Base-by-base conservation (phyloP, 2,797 vertebrate species). In the Setipinna tenuifilis region DNA sequence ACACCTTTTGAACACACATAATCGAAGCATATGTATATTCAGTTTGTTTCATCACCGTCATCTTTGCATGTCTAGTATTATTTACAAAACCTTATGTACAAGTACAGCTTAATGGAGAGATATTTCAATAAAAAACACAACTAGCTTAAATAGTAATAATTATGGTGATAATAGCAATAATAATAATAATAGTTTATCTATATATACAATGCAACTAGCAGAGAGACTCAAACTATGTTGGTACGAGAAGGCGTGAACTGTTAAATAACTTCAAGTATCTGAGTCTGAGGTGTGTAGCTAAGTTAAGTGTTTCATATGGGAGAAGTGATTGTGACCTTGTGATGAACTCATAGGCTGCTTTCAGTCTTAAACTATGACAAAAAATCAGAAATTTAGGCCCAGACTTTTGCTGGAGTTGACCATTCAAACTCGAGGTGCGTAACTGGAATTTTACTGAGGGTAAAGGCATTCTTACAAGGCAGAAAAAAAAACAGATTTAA, bases 191-290 rank as follows among this genome's bases (percentile, higher is more conserved):
- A 31, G 65, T 71, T 59, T 44, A 46, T 91, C 91, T 92, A 89
- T 94, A 94, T 94, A 85, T 95, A 95, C 94, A 94, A 83, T 86
- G 86, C 86, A 94, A 94, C 91, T 92, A 93, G 91, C 90, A 87
- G 92, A 89, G 87, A 88, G 91, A 93, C 83, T 57, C 12, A 59
- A 92, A 93, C 90, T 89, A 87, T 87, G 88, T 92, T 86, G 57
- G 90, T 92, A 85, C 90, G 81, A 91, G 88, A 90, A 87, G 90
- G 89, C 91, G 87, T 86, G 88, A 91, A 93, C 88, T 81, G 85
- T 90, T 91, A 92, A 93, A 94, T 93, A 92, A 92, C 88, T 95
- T 95, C 93, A 95, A 95, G 93, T 94, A 93, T 92, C 91, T 89
- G 85, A 91, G 92, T 78, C 82, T 89, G 91, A 94, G 93, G 93